phyloP scores from a whole-genome alignment of 1,140 invertebrate species.

The Prorops nasuta region DNA sequence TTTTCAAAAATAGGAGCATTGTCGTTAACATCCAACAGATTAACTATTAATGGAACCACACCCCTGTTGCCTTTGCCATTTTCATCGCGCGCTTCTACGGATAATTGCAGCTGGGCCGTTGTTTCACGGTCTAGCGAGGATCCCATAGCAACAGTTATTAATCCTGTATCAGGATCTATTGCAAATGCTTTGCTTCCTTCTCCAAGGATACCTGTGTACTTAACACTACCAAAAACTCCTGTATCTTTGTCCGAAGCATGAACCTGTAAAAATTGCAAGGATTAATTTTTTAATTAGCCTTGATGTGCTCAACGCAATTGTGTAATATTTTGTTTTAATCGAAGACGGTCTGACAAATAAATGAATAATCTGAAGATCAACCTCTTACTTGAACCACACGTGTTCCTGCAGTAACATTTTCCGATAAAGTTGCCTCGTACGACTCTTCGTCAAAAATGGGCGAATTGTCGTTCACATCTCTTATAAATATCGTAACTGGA shows the following conservation, averaged over 20 bases:
- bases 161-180: conserved; percentile 75
- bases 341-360: too few relatives aligned
- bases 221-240: conserved; percentile 68
- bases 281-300: too few relatives aligned
- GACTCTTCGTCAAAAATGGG: conserved; percentile 74
- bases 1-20: conserved; percentile 81
- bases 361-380: too few relatives aligned
- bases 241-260: conserved; percentile 75
- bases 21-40: conserved; percentile 83
- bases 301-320: too few relatives aligned
- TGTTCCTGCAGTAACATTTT: conserved; percentile 77
- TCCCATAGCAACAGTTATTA: conserved; percentile 75
- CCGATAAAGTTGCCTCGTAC: conserved; percentile 73
- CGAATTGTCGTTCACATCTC: conserved; percentile 87
- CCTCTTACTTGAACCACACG: conserved; percentile 68
- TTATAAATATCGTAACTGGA: conserved; percentile 75
- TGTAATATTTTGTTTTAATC: neutral
- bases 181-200: conserved; percentile 71
- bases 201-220: conserved; percentile 75
- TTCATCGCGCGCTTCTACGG: conserved; percentile 83
- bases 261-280: conserved; percentile 45
- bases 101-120: conserved; percentile 71
- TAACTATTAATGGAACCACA: conserved; percentile 70
- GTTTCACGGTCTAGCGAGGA: conserved; percentile 81
- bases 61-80: conserved; percentile 75